Evolutionary conservation across 2,888 invertebrate genomes (phyloP), one percentile per base, ranked within the genome.

Genomic region (Nephrotoma appendiculata): DNA sequence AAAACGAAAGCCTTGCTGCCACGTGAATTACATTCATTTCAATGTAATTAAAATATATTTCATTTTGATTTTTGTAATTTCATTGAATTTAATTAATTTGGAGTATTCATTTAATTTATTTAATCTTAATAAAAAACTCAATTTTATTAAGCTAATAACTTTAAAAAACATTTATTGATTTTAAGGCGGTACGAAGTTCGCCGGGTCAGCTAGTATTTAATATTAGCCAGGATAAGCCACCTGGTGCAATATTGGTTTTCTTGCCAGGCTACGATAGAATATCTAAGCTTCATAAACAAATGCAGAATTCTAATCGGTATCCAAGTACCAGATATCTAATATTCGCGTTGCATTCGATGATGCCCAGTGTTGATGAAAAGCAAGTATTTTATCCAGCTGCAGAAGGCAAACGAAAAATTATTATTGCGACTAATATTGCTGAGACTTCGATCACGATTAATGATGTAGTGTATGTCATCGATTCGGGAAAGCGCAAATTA

Each of bases 361-460:
- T 98, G 93, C 95, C 98, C 0, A 95, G 97, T 0, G 91, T 94
- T 6, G 95, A 97, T 88, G 98, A 98, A 90, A 94, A 94, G 89
- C 12, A 71, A 11, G 48, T 91, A 0, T 98, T 98, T 90, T 91
- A 94, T 9, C 93, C 93, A 86, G 96, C 98, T 0, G 95, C 95
- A 0, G 86, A 89, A 0, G 93, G 94, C 52, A 91, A 94, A 11
- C 93, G 97, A 6, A 98, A 98, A 92, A 96, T 98, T 87, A 95
- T 98, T 86, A 92, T 98, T 86, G 95, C 98, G 0, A 99, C 98
- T 0, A 97, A 96, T 89, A 97, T 99, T 88, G 98, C 98, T 0
- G 99, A 99, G 92, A 98, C 98, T 0, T 98, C 98, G 31, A 97
- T 99, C 87, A 99, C 99, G 4, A 97, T 99, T 88, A 97, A 98